phyloP scores from a whole-genome alignment of 2,888 invertebrate genomes.

The Erebia ligea region DNA sequence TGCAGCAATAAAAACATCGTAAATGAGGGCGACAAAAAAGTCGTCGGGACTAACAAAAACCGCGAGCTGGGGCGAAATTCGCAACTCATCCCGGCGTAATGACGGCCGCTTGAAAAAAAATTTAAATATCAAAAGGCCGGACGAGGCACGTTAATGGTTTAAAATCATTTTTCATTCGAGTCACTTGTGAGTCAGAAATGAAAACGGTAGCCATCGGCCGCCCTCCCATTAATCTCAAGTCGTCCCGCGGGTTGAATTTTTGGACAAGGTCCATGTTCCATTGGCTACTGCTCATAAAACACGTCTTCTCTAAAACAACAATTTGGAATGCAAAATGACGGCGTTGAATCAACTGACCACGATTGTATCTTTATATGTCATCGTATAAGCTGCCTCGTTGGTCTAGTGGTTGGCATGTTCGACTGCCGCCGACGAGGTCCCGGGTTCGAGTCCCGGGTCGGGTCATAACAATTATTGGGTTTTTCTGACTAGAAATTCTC shows the following conservation, averaged over 20 bases:
- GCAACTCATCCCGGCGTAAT: constrained; percentile 81
- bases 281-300: constrained; percentile 39
- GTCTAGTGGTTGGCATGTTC: no score
- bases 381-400: no score
- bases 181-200: constrained; percentile 79
- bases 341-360: not conserved
- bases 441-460: no score
- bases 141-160: constrained; percentile 82
- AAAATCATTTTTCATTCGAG: constrained; percentile 83
- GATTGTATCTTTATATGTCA: not conserved
- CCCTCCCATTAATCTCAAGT: constrained; percentile 71
- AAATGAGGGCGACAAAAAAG: constrained; percentile 80
- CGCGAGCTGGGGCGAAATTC: constrained; percentile 78
- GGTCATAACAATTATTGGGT: no score
- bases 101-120: constrained; percentile 81
- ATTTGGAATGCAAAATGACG: not conserved
- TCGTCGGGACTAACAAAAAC: constrained; percentile 77
- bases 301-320: not conserved
- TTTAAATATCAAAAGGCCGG: constrained; percentile 83
- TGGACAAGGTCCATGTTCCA: constrained; percentile 63
- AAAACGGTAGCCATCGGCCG: constrained; percentile 78
- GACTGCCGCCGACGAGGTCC: no score
- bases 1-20: constrained; percentile 81
- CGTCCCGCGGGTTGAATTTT: constrained; percentile 70
- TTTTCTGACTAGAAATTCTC: no score